Percentiles rank a stretch among this genome's conserved stretches.
phyloP scores from a whole-genome alignment of 2,113 vertebrate species.

The Pluvianellus socialis region DNA sequence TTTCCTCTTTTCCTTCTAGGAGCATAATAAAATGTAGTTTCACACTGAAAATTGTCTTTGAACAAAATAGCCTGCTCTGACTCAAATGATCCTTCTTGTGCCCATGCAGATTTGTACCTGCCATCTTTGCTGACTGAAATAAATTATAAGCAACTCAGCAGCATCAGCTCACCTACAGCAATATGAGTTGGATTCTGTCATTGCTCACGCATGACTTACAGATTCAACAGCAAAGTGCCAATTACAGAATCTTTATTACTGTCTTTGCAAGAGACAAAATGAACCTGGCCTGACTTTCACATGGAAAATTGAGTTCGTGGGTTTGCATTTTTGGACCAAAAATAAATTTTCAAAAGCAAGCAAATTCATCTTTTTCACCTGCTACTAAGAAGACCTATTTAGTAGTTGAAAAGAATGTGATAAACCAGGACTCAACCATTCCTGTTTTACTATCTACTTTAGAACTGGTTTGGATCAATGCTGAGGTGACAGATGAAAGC shows the following conservation, averaged over 20 bases:
- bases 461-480: background rate
- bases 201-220: background rate
- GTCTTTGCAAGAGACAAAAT: background rate
- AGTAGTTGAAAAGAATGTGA: background rate
- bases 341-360: background rate
- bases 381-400: background rate
- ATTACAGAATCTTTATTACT: background rate
- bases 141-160: background rate
- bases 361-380: background rate
- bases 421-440: background rate
- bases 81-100: background rate
- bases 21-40: background rate
- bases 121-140: background rate
- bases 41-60: background rate
- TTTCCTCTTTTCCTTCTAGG: background rate
- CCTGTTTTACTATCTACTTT: background rate
- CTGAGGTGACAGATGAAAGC: background rate
- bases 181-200: background rate
- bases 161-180: background rate
- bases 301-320: background rate
- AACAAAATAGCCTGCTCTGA: background rate
- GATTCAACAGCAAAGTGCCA: background rate
- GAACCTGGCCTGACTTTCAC: background rate
- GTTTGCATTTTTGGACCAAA: background rate
- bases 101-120: background rate